These are phyloP conservation scores for Calypte anna DNA, from an alignment of 2,113 vertebrate genomes.

Conservation along the genomic window DNA sequence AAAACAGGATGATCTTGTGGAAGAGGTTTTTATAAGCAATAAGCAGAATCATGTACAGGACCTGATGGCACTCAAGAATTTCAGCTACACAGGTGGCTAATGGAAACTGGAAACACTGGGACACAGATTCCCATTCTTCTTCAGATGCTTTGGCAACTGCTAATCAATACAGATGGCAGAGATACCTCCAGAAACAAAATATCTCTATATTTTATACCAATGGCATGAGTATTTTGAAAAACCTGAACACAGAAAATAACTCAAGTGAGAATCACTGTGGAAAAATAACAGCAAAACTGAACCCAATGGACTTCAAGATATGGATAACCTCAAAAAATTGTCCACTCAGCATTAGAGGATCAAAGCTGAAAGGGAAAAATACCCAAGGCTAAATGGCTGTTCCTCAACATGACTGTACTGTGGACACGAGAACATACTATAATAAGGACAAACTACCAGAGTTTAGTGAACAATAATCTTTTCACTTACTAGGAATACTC, in stretches of 20 bases:
- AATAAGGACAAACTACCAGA: background rate
- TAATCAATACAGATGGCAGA: background rate
- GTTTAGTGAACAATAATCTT: background rate
- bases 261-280: background rate
- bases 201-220: background rate
- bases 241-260: background rate
- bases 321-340: background rate
- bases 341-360: background rate
- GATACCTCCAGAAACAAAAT: background rate
- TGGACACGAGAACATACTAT: background rate
- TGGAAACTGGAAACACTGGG: background rate
- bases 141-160: background rate
- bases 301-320: background rate
- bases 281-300: background rate
- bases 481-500: background rate
- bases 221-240: background rate
- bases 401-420: background rate
- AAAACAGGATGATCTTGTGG: background rate
- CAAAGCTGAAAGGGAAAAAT: background rate
- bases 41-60: background rate
- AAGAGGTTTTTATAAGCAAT: background rate
- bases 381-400: background rate
- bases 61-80: background rate
- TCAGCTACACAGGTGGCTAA: background rate
- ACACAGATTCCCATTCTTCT: background rate